These are phyloP conservation scores for Barnardius zonarius DNA, from an alignment of 2,113 vertebrate genomes.

Conservation along the genomic window DNA sequence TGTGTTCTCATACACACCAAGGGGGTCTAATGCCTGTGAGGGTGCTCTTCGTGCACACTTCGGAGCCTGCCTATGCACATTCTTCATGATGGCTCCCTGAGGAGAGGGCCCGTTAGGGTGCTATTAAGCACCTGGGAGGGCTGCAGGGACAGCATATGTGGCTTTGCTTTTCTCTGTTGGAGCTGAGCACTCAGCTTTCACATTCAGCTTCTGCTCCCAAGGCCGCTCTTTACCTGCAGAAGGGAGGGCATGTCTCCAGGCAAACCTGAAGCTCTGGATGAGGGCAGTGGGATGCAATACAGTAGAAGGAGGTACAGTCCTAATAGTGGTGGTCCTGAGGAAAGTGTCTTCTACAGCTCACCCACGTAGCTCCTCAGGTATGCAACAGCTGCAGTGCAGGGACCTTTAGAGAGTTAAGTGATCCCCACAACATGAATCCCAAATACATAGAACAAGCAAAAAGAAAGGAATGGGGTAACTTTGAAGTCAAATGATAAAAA, in stretches of 20 bases:
- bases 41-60: neutral
- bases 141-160: neutral
- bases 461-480: neutral
- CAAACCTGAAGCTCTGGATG: neutral
- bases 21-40: neutral
- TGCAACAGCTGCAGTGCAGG: neutral
- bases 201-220: neutral
- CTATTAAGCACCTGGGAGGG: neutral
- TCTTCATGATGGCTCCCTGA: neutral
- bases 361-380: neutral
- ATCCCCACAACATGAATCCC: neutral
- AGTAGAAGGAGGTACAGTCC: neutral
- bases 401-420: neutral
- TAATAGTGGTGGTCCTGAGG: neutral
- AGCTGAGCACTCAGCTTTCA: neutral
- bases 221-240: neutral
- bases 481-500: neutral
- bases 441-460: neutral
- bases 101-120: neutral
- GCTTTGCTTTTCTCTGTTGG: neutral
- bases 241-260: neutral
- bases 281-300: neutral
- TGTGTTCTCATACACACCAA: fast-evolving
- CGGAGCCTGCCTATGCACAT: fast-evolving
- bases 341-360: neutral